A percentile compares a stretch with the other conserved stretches of the same genome.
These are phyloP conservation scores for Lagorchestes hirsutus DNA, from an alignment of 2,797 vertebrate species.

Conservation along the genomic window DNA sequence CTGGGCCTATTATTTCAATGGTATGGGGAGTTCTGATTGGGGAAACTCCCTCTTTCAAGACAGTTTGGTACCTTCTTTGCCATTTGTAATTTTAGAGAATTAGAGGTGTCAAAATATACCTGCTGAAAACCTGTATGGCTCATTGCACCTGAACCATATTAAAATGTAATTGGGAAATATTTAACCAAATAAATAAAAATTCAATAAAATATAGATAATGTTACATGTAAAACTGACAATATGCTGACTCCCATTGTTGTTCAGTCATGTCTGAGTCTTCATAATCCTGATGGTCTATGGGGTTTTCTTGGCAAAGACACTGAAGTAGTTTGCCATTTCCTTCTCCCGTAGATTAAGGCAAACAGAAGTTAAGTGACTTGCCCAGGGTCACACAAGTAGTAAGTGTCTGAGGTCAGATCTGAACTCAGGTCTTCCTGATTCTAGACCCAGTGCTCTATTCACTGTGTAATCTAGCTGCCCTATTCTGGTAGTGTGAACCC, in stretches of 20 bases:
- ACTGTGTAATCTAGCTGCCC: background rate
- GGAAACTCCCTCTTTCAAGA: background rate
- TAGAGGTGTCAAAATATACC: background rate
- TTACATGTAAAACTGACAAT: background rate
- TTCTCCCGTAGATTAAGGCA: background rate
- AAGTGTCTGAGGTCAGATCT: background rate
- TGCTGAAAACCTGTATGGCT: background rate
- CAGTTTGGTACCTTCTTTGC: background rate
- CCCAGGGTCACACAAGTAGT: background rate
- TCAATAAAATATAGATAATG: background rate
- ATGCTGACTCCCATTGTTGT: background rate
- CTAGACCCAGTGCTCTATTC: background rate
- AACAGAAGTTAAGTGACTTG: background rate
- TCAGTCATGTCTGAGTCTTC: background rate
- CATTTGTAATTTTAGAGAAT: background rate
- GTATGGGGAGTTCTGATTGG: background rate
- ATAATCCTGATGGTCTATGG: background rate
- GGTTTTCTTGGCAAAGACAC: background rate
- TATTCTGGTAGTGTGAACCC: too few species aligned
- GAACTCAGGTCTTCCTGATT: background rate
- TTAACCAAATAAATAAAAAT: background rate
- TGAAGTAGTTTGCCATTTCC: background rate
- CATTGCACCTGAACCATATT: background rate
- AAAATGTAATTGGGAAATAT: background rate
- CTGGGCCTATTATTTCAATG: background rate